Percentiles rank a stretch among this genome's conserved stretches.
Evolutionary conservation across 2,888 invertebrate species (phyloP).

Genomic region (Camponotus fellah): DNA sequence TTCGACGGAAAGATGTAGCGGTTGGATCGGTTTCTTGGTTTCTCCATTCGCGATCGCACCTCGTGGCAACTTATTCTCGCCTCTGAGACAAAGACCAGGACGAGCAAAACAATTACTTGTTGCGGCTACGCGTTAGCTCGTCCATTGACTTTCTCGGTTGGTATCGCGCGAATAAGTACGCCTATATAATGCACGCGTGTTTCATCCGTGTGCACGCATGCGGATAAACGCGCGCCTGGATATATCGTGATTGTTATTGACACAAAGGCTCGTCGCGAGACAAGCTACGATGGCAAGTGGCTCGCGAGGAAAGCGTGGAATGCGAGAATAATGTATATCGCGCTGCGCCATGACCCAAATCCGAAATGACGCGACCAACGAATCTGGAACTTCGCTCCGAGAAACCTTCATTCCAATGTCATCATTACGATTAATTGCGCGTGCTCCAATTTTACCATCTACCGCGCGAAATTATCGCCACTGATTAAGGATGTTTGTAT

Average conservation of each 20-base stretch:
- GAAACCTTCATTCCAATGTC: conserved; percentile 73
- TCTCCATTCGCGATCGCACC: conserved; percentile 17
- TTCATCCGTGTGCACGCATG: conserved; percentile 11
- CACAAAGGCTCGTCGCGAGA: conserved; percentile 47
- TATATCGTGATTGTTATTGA: conserved; percentile 47
- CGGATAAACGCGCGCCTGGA: conserved; percentile 10
- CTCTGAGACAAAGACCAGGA: neutral
- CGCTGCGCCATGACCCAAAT: conserved; percentile 72
- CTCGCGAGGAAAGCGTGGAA: conserved; percentile 67
- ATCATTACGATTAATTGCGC: conserved; percentile 55
- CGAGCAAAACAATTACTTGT: conserved; percentile 64
- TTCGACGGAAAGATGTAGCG: neutral
- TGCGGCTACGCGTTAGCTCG: conserved; percentile 62
- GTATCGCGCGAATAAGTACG: conserved; percentile 55
- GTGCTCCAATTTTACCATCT: conserved; percentile 61
- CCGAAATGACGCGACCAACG: conserved; percentile 57
- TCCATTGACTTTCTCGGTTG: conserved; percentile 59
- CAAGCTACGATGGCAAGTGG: conserved; percentile 26
- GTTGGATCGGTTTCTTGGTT: neutral
- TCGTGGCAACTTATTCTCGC: conserved; percentile 22
- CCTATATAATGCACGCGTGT: neutral
- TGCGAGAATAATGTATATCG: conserved; percentile 70
- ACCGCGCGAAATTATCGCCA: conserved; percentile 60
- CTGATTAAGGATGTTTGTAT: neutral
- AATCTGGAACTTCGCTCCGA: conserved; percentile 59